Evolutionary conservation across 2,113 vertebrate genomes (phyloP).

Genomic region (Aythya baeri): DNA sequence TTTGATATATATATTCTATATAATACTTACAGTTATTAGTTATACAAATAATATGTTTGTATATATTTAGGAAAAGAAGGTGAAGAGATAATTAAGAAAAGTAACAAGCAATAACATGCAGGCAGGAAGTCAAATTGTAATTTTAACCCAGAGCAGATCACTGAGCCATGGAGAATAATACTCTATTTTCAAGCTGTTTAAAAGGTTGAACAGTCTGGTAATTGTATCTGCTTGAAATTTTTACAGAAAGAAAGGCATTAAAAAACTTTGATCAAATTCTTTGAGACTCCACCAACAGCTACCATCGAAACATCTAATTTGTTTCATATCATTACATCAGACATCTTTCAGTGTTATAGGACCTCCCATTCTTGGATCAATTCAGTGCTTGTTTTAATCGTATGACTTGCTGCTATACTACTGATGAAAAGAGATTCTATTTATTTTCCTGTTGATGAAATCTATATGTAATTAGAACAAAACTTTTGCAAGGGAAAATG

Average conservation of each 20-base stretch:
- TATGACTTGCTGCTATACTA: neutral
- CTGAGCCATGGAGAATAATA: neutral
- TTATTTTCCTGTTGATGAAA: neutral
- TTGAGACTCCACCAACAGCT: no score
- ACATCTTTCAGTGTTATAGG: no score
- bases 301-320: no score
- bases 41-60: neutral
- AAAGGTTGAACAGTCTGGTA: no score
- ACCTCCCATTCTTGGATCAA: neutral
- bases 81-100: neutral
- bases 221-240: no score
- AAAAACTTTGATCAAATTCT: no score
- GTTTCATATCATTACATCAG: no score
- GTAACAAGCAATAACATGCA: neutral
- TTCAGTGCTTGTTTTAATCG: neutral
- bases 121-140: neutral
- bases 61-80: neutral
- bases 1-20: neutral
- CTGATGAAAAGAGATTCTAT: neutral
- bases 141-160: neutral
- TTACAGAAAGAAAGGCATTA: no score
- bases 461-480: neutral
- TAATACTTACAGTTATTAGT: neutral
- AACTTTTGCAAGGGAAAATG: neutral
- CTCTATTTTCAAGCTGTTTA: no score